Base-by-base conservation (phyloP, 2,797 vertebrate genomes). In the Gymnoscopelus microlampas region DNA sequence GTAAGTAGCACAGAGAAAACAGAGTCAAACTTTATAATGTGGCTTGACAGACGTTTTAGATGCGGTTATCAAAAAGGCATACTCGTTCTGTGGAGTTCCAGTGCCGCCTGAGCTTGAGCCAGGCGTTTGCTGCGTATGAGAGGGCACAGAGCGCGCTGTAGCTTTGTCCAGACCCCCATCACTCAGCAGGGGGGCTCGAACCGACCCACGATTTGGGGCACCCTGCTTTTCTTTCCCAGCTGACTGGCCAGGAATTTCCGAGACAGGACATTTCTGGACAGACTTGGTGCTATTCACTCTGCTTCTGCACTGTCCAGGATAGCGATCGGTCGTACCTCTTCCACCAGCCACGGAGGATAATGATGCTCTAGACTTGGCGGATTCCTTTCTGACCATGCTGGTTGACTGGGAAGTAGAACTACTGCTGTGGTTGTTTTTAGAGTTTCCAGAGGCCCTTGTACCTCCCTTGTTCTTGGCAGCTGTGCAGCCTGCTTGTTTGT, bases 71-170 rank as follows among this genome's bases (percentile, higher is more conserved):
- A 66, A 53, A 53, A 63, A 76, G 66, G 79, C 81, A 19, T 80
- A 89, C 87, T 74, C 66, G 14, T 55, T 70, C 48, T 78, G 74
- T 12, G n/a, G 73, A 32, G 66, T 63, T 24, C 12, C 74, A 49
- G 72, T 44, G 26, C 69, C 60, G 12, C 49, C 61, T 55, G 58
- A 56, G 23, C 60, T 63, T 35, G 69, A 73, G 66, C 35, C 58
- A 64, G 59, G 13, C 32, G 12, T 26, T 1, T 13, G 5, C 13
- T 68, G 72, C 60, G 57, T 56, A 59, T 60, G 62, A 77, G 65
- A 61, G 53, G 65, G 59, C 12, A 11, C 19, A 1, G 60, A 44
- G 2, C 62, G n/a, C 51, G 19, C 74, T 35, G 59, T 60, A 57
- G 73, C 74, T 74, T 61, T 60, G 71, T 51, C 68, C 32, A 10